Base-by-base conservation (phyloP, 1,140 invertebrate species). In the Diorhabda elongata region DNA sequence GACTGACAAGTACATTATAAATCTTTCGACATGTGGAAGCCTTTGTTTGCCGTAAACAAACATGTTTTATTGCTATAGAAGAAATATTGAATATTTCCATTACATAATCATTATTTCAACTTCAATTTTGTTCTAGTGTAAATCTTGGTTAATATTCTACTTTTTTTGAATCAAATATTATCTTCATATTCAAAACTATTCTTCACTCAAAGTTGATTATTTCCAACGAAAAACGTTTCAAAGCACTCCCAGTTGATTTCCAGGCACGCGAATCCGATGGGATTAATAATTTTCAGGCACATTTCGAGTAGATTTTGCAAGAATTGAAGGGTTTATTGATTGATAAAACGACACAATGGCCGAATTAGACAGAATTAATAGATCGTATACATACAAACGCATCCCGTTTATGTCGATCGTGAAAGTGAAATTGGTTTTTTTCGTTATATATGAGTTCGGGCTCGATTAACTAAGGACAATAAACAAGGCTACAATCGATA, bases 341-440 rank as follows among this genome's bases (percentile, higher is more conserved):
- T 52, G 47, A 52, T 52, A 52, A 52, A 52, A n/a, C n/a, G 3
- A 52, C 47, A 52, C 47, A 52, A 52, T 52, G n/a, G 47, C 6
- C 47, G 47, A 52, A 52, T 52, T 52, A 52, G n/a, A 52, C 6
- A n/a, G 47, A 52, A 52, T 52, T 52, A 52, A 52, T 52, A 52
- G 47, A n/a, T 52, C 47, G 47, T 8, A 52, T 8, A 52, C 47
- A 52, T 8, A 52, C 47, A 52, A 52, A 52, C 26, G n/a, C 47
- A n/a, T 52, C 47, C 47, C 47, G 6, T 52, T 52, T 52, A 52
- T 52, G 47, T 52, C 47, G 47, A 52, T 52, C 47, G 6, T 52
- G 47, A 52, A 52, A 52, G 47, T 52, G 47, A 52, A 52, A 52
- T 52, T 52, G 47, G 47, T 52, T 52, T 52, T 52, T 52, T n/a